phyloP scores from a whole-genome alignment of 2,113 vertebrate genomes.

The Zosterops pallidus region DNA sequence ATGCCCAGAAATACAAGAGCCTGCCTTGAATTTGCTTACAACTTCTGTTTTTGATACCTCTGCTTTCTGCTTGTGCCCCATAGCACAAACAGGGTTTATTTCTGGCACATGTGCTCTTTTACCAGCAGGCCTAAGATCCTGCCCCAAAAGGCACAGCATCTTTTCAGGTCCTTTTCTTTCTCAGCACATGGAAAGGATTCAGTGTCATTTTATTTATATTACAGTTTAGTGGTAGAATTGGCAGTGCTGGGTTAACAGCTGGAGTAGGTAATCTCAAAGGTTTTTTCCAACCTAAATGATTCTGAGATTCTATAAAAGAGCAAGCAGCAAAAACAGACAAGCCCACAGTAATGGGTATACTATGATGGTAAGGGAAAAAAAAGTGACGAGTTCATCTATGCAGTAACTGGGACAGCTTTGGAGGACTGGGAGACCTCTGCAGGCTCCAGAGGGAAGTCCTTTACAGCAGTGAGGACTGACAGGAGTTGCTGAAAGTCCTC shows the following conservation, averaged over 20 bases:
- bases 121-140: neutral
- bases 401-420: neutral
- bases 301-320: neutral
- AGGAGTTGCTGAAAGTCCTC: neutral
- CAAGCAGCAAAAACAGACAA: conserved; percentile 12
- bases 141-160: neutral
- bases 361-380: neutral
- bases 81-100: neutral
- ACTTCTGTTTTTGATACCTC: neutral
- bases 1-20: neutral
- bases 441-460: conserved; percentile 38
- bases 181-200: neutral
- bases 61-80: neutral
- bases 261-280: neutral
- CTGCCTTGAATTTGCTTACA: neutral
- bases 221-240: rapidly evolving
- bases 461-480: neutral
- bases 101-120: neutral
- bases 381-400: neutral
- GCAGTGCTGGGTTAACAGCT: neutral
- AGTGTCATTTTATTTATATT: neutral
- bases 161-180: neutral
- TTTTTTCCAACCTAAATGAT: neutral
- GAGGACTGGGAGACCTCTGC: conserved; percentile 48
- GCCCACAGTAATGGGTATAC: neutral